phyloP scores from a whole-genome alignment of 2,113 vertebrate species.

The Grammomys dolichurus region DNA sequence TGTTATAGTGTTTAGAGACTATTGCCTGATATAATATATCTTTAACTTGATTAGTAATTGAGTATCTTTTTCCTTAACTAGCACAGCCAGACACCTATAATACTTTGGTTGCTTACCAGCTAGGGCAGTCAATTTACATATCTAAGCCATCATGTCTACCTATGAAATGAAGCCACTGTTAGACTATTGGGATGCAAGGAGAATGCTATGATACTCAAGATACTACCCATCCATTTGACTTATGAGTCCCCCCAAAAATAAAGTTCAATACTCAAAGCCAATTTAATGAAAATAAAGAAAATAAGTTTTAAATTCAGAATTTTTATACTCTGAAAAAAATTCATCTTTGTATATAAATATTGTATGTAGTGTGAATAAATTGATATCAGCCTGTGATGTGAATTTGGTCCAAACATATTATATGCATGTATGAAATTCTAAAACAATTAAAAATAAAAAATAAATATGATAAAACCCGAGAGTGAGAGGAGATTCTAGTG shows the following conservation, averaged over 20 bases:
- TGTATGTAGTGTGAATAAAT: not conserved
- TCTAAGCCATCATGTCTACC: not conserved
- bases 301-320: not conserved
- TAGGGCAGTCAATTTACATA: conserved; percentile 38
- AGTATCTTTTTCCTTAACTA: not conserved
- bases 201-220: not conserved
- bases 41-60: not conserved
- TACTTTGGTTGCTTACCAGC: not conserved
- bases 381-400: not conserved
- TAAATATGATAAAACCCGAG: not conserved
- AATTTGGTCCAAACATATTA: not conserved
- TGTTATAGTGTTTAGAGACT: not conserved
- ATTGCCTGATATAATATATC: not conserved
- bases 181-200: not conserved
- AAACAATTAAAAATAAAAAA: not conserved
- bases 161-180: conserved; percentile 34
- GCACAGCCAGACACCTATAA: not conserved
- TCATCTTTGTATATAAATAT: not conserved
- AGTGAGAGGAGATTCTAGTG: not conserved
- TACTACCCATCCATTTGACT: not conserved
- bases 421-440: not conserved
- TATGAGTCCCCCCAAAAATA: not conserved
- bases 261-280: not conserved
- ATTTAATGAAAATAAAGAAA: not conserved
- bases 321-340: not conserved